Evolutionary conservation across 1,140 invertebrate species (phyloP), one percentile per base, ranked within the genome.

Genomic region (Maconellicoccus hirsutus): DNA sequence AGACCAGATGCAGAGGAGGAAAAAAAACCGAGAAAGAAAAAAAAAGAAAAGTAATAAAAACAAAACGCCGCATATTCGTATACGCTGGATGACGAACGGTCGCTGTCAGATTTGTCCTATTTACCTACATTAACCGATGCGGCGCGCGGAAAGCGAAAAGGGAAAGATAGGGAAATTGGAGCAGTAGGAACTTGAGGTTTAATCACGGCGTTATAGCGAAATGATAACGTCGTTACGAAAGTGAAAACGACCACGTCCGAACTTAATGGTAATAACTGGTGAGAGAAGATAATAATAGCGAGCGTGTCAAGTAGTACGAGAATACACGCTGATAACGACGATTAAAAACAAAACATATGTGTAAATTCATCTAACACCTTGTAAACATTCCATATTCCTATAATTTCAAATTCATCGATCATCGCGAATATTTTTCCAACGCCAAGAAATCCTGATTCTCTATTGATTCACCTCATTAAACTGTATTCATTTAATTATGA

Each of bases 101-200:
- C 61, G 61, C 61, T 66, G 61, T 66, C 61, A 66, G 61, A 66
- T 23, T 66, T 25, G 61, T 66, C 61, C 61, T 25, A 66, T 66
- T 66, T 66, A 66, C 61, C 61, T 26, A 66, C 61, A 66, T 66
- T 66, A 66, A 10, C 3, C 10, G 19, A 66, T 19, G 61, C 61
- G 22, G 10, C 4, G 16, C 10, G 22, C 61, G 61, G 2, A 66
- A 66, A 26, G 61, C 61, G 61, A 66, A 66, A 66, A 66, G 25
- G 61, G 22, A 26, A 66, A 66, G 61, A 66, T 23, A 66, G 61
- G 25, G 25, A 66, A 66, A 66, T 66, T 66, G 61, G 61, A 66
- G 61, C 61, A 66, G 61, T 66, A 66, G 61, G 61, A 66, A 66
- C 61, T 66, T 66, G 21, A 66, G 61, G 21, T 25, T 66, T 66